These are phyloP conservation scores for Marronus borbonicus DNA, from an alignment of 2,888 invertebrate species.

Conservation along the genomic window DNA sequence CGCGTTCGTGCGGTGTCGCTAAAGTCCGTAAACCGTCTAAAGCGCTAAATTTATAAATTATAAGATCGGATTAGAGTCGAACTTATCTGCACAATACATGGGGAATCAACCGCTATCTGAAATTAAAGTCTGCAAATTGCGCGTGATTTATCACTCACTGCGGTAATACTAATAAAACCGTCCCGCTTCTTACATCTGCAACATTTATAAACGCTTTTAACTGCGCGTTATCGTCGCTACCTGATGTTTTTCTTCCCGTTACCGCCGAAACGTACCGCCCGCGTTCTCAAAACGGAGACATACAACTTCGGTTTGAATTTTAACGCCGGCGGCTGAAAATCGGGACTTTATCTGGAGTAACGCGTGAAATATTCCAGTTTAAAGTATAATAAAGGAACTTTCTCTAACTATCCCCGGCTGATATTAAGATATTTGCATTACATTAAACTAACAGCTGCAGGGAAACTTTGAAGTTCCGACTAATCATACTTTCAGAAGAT, in stretches of 20 bases:
- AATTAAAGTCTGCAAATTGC: constrained; percentile 39
- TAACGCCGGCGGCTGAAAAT: background rate
- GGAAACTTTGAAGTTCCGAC: too few species aligned
- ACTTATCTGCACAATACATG: constrained; percentile 37
- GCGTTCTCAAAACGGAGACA: background rate
- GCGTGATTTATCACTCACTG: constrained; percentile 7
- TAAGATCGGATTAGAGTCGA: constrained; percentile 32
- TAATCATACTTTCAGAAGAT: too few species aligned
- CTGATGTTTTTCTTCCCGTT: constrained; percentile 17
- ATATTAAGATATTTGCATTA: too few species aligned
- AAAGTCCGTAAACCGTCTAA: constrained; percentile 27
- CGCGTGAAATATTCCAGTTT: too few species aligned
- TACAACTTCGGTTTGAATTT: constrained; percentile 7
- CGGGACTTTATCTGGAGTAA: constrained; percentile 2
- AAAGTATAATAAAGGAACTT: too few species aligned
- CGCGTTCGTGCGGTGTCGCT: constrained; percentile 14
- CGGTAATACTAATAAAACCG: constrained; percentile 17
- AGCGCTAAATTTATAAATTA: constrained; percentile 34
- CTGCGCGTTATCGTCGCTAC: constrained; percentile 16
- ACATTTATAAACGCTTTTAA: constrained; percentile 23
- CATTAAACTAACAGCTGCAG: too few species aligned
- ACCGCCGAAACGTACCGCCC: background rate
- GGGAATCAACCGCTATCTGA: constrained; percentile 31
- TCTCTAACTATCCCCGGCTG: too few species aligned
- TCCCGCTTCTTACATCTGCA: constrained; percentile 14